Conservation (phyloP, 2,888 invertebrate genomes). For the Xestia xanthographa region DNA sequence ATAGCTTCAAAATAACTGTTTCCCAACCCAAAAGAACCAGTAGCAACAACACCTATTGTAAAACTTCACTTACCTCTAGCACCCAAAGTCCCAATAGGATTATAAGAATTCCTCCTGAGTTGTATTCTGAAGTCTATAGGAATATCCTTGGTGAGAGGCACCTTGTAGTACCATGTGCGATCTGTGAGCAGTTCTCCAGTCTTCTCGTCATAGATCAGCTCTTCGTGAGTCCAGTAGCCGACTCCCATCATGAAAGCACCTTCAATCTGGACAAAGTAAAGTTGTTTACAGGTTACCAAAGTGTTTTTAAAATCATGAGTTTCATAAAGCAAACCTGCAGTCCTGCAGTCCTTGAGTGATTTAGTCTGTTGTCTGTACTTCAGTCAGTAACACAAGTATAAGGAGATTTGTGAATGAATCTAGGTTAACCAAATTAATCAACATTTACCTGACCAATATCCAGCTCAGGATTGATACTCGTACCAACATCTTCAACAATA, state of each 20-base stretch:
- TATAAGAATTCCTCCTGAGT: conserved; percentile 92
- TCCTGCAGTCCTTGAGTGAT: too few relatives aligned
- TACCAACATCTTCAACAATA: conserved; percentile 92
- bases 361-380: not conserved
- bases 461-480: conserved; percentile 92
- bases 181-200: conserved; percentile 93
- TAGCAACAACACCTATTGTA: not conserved
- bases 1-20: not conserved
- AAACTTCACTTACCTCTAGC: conserved; percentile 75
- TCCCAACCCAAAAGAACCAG: not conserved
- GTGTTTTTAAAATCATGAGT: not conserved
- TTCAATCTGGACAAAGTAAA: conserved; percentile 86
- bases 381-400: not conserved
- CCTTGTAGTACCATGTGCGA: conserved; percentile 95
- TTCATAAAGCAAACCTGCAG: too few relatives aligned
- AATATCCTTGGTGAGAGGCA: conserved; percentile 94
- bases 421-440: not conserved
- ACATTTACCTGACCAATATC: conserved; percentile 92
- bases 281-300: not conserved
- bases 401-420: not conserved
- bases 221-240: conserved; percentile 94
- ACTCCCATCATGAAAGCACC: conserved; percentile 94
- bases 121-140: conserved; percentile 94
- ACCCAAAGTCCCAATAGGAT: conserved; percentile 88
- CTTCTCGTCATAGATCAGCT: conserved; percentile 91